These are phyloP conservation scores for Archocentrus centrarchus DNA, from an alignment of 2,113 vertebrate genomes.

Conservation along the genomic window DNA sequence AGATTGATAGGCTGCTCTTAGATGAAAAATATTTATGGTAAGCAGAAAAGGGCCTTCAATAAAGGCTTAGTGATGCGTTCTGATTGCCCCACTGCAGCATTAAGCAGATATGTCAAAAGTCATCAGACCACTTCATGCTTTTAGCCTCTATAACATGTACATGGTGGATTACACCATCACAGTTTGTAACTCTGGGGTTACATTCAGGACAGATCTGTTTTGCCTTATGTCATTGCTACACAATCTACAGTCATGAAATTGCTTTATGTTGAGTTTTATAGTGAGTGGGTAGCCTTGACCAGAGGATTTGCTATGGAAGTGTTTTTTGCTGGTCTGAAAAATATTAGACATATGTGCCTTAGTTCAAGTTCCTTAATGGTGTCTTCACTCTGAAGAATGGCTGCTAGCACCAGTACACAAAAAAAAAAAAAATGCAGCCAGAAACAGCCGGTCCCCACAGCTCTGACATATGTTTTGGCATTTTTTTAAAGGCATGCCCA, in stretches of 20 bases:
- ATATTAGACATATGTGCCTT: neutral
- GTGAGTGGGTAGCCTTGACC: neutral
- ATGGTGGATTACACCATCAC: neutral
- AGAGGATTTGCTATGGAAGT: conserved; percentile 4
- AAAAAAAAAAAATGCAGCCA: neutral
- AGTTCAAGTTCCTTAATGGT: conserved; percentile 6
- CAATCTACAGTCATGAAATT: neutral
- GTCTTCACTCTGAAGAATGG: neutral
- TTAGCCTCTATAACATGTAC: neutral
- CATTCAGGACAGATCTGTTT: neutral
- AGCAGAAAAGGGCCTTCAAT: too few relatives aligned
- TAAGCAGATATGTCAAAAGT: neutral
- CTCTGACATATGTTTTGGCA: neutral
- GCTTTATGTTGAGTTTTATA: neutral
- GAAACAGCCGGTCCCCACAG: neutral
- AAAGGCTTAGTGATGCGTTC: too few relatives aligned
- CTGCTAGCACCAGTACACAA: neutral
- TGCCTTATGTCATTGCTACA: neutral
- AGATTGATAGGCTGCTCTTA: too few relatives aligned
- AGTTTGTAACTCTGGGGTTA: neutral
- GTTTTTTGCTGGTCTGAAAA: neutral
- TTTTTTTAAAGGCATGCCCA: neutral
- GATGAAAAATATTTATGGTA: too few relatives aligned
- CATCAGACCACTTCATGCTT: neutral
- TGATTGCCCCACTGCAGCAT: too few relatives aligned